These are phyloP conservation scores for Philopedon plagiatum DNA, from an alignment of 2,888 invertebrate genomes.

Conservation along the genomic window DNA sequence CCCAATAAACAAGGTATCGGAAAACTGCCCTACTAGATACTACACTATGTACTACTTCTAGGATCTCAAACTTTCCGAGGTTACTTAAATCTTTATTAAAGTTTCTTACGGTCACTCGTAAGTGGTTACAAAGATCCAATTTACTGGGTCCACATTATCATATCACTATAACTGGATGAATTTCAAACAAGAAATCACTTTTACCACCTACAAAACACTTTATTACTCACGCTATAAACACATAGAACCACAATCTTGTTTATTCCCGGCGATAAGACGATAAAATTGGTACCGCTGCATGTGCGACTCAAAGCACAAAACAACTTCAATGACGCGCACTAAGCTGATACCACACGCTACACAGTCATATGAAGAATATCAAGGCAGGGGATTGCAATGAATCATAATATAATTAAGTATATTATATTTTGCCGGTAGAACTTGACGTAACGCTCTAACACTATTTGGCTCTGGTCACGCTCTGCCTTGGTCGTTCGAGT, in stretches of 20 bases:
- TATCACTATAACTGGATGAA: not conserved
- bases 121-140: too few species aligned
- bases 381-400: slow-evolving; percentile 23
- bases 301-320: slow-evolving; percentile 31
- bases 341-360: slow-evolving; percentile 31
- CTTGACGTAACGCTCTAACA: slow-evolving; percentile 23
- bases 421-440: slow-evolving; percentile 2
- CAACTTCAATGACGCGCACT: slow-evolving; percentile 32
- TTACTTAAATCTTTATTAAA: too few species aligned
- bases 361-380: slow-evolving; percentile 20
- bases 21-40: too few species aligned
- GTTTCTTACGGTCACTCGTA: too few species aligned
- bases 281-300: slow-evolving; percentile 30
- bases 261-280: slow-evolving; percentile 39
- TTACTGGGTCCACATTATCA: slow-evolving; percentile 3
- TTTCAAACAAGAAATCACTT: slow-evolving; percentile 10
- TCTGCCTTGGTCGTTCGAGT: slow-evolving; percentile 42
- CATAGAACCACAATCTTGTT: slow-evolving; percentile 18
- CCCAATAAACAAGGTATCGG: too few species aligned
- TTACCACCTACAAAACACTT: slow-evolving; percentile 10
- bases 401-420: slow-evolving; percentile 16
- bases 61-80: too few species aligned
- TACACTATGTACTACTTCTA: too few species aligned
- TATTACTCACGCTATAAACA: slow-evolving; percentile 21
- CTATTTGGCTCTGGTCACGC: slow-evolving; percentile 20